Percentiles rank a stretch among this genome's conserved stretches.
phyloP scores from a whole-genome alignment of 2,888 invertebrate genomes.

The Liposcelis brunnea region DNA sequence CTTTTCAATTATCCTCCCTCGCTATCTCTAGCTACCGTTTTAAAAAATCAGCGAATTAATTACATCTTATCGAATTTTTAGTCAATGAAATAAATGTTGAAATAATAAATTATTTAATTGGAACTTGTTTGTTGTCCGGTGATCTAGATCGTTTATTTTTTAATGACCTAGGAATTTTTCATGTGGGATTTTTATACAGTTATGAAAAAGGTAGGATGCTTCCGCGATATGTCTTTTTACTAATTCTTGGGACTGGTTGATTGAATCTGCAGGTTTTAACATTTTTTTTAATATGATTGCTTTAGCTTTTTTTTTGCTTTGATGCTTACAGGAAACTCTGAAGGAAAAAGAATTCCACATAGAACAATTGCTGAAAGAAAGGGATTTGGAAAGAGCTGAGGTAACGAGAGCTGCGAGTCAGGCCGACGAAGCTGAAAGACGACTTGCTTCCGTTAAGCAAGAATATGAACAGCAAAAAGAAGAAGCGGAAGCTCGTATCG shows the following conservation, averaged over 20 bases:
- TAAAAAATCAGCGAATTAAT: too few species aligned
- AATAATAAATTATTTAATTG: too few species aligned
- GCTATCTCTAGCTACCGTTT: too few species aligned
- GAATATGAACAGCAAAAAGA: slow-evolving; percentile 45
- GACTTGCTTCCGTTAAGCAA: slow-evolving; percentile 37
- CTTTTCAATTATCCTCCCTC: too few species aligned
- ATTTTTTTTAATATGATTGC: too few species aligned
- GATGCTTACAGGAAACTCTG: slow-evolving; percentile 58
- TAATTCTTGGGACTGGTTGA: slow-evolving; percentile 1
- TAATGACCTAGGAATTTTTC: slow-evolving; percentile 8
- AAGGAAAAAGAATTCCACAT: slow-evolving; percentile 90
- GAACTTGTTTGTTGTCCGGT: too few species aligned
- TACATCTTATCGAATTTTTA: too few species aligned
- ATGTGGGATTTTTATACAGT: slow-evolving; percentile 16
- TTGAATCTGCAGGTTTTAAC: too few species aligned
- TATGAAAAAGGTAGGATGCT: slow-evolving; percentile 19
- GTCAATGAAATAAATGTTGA: too few species aligned
- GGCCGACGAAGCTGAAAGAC: slow-evolving; percentile 58
- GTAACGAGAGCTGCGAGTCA: slow-evolving; percentile 67
- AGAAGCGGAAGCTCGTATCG: slow-evolving; percentile 21
- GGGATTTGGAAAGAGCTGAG: slow-evolving; percentile 79
- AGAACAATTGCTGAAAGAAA: slow-evolving; percentile 76
- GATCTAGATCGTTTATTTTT: too few species aligned
- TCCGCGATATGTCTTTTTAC: slow-evolving; percentile 1
- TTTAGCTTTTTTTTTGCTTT: slow-evolving; percentile 4